Percentiles rank a stretch among this genome's conserved stretches.
These are phyloP conservation scores for Campoletis sonorensis DNA, from an alignment of 1,140 invertebrate genomes.

Conservation along the genomic window DNA sequence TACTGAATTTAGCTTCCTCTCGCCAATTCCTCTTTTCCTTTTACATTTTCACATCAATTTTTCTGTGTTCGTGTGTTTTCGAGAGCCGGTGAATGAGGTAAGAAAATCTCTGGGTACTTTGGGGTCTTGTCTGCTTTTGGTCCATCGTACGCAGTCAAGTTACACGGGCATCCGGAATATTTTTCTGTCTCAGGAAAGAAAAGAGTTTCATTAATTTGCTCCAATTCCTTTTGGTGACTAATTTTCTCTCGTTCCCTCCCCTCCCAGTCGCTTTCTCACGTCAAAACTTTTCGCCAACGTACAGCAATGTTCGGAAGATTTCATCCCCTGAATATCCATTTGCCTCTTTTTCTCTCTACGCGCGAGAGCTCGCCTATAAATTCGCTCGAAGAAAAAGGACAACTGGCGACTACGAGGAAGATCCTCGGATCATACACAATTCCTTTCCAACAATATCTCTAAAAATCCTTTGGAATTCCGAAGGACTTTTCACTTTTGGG, in stretches of 20 bases:
- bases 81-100: neutral
- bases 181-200: conserved; percentile 65
- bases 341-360: neutral
- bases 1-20: conserved; percentile 25
- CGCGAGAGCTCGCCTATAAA: neutral
- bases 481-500: neutral
- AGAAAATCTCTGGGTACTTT: neutral
- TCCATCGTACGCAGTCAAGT: conserved; percentile 24
- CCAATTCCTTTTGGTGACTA: conserved; percentile 44
- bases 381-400: neutral
- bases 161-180: conserved; percentile 57
- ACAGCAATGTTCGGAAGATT: conserved; percentile 14
- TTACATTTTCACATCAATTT: neutral
- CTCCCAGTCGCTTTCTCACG: conserved; percentile 33
- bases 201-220: conserved; percentile 72
- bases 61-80: neutral
- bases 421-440: neutral
- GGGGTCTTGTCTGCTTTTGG: conserved; percentile 13
- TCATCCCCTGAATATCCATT: neutral
- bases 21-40: neutral
- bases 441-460: neutral
- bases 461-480: neutral
- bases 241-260: neutral
- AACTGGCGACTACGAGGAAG: neutral
- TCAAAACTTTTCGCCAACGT: conserved; percentile 65